phyloP scores from a whole-genome alignment of 2,888 invertebrate genomes.

The Ypsolopha sequella region DNA sequence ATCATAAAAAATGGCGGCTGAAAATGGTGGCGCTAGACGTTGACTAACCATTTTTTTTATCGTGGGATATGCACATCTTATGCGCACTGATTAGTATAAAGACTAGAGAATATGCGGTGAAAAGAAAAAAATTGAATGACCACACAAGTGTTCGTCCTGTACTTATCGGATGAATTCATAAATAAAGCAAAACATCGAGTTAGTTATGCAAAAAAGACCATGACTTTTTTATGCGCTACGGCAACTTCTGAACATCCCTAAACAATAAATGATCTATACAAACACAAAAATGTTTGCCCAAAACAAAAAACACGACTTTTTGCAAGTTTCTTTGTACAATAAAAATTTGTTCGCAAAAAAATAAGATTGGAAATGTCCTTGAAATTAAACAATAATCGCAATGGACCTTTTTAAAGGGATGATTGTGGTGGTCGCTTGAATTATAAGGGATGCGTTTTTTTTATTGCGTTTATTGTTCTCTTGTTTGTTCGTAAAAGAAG shows the following conservation, averaged over 20 bases:
- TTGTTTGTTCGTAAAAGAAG: conserved; percentile 4
- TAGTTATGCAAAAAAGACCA: no score
- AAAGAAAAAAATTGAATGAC: no score
- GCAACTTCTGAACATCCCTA: background rate
- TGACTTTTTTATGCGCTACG: no score
- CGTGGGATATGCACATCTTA: no score
- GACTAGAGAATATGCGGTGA: no score
- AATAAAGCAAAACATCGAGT: no score
- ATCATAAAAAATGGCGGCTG: no score
- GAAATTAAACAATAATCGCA: conserved; percentile 10
- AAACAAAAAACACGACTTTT: conserved; percentile 36
- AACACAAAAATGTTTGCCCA: conserved; percentile 24
- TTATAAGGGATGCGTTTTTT: conserved; percentile 3
- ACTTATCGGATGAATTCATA: no score
- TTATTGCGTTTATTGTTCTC: conserved; percentile 6
- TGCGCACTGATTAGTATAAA: no score
- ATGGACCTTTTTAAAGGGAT: conserved; percentile 4
- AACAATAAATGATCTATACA: conserved; percentile 30
- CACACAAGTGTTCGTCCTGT: no score
- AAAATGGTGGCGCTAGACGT: no score
- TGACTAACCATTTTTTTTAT: no score
- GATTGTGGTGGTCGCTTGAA: conserved; percentile 9
- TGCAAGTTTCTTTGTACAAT: conserved; percentile 40
- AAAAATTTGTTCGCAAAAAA: conserved; percentile 41
- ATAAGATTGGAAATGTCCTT: conserved; percentile 12